Conservation (phyloP, 2,888 invertebrate species). For the Liodrosophila aerea region DNA sequence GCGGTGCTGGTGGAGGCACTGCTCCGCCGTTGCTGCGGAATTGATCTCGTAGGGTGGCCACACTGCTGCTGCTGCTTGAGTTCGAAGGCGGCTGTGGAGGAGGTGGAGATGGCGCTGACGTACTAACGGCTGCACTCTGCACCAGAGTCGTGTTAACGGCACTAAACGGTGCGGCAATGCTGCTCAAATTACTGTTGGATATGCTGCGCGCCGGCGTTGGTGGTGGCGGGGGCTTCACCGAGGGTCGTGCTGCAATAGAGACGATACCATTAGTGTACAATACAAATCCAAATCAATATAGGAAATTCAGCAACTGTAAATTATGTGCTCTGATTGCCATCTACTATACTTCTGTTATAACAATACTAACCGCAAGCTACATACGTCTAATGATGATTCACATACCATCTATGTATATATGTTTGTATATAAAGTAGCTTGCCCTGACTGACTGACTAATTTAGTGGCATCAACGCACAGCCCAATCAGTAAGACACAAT, state of each 20-base stretch:
- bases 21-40: slow-evolving; percentile 71
- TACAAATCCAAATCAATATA: neutral
- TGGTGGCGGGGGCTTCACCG: slow-evolving; percentile 82
- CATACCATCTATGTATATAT: no score
- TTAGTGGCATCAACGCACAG: no score
- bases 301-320: no score
- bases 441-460: no score
- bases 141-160: slow-evolving; percentile 74
- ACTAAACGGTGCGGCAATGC: slow-evolving; percentile 65
- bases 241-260: slow-evolving; percentile 77
- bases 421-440: no score
- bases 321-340: no score
- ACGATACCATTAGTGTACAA: neutral
- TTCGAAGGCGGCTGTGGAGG: slow-evolving; percentile 66
- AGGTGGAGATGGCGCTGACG: slow-evolving; percentile 63
- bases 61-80: slow-evolving; percentile 78
- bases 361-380: no score
- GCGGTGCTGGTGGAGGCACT: slow-evolving; percentile 51
- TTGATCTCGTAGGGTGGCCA: slow-evolving; percentile 81
- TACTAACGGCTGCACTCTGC: slow-evolving; percentile 55
- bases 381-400: no score
- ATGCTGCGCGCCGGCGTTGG: slow-evolving; percentile 82
- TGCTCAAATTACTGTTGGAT: slow-evolving; percentile 81
- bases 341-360: no score
- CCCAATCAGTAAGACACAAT: no score